phyloP scores from a whole-genome alignment of 2,113 vertebrate species.

The Daboia siamensis region DNA sequence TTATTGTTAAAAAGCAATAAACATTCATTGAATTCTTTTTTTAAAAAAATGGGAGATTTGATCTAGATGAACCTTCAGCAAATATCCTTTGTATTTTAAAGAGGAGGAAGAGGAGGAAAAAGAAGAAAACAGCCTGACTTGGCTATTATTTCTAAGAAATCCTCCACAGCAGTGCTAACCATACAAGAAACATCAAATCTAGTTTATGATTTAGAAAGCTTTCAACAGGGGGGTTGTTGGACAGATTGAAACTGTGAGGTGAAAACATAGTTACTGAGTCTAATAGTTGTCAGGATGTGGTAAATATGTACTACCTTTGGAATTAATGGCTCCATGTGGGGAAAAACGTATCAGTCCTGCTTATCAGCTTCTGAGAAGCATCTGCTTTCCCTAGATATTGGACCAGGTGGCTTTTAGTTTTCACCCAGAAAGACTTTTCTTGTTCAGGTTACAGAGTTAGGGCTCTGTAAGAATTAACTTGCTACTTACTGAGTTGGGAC shows the following conservation, averaged over 20 bases:
- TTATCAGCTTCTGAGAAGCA: not conserved
- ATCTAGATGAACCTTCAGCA: not conserved
- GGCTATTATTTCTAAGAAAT: not conserved
- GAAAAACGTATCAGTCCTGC: not conserved
- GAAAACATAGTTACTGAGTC: not conserved
- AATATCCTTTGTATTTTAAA: not conserved
- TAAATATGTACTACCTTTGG: not conserved
- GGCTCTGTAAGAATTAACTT: not conserved
- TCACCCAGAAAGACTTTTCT: not conserved
- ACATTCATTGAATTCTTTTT: not conserved
- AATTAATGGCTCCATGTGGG: not conserved
- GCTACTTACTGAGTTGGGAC: conserved; percentile 82
- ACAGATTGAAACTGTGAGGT: not conserved
- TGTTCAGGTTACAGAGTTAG: not conserved
- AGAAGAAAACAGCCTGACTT: not conserved
- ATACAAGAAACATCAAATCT: not conserved
- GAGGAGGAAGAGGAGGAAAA: not conserved
- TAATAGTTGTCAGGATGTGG: not conserved
- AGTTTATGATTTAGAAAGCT: not conserved
- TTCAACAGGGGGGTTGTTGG: not conserved
- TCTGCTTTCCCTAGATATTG: not conserved
- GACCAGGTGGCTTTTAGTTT: not conserved
- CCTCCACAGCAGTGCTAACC: not conserved
- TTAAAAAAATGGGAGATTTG: not conserved
- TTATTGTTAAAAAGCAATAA: not conserved